Base-by-base conservation (phyloP, 2,113 vertebrate species). In the Sylvietta virens region DNA sequence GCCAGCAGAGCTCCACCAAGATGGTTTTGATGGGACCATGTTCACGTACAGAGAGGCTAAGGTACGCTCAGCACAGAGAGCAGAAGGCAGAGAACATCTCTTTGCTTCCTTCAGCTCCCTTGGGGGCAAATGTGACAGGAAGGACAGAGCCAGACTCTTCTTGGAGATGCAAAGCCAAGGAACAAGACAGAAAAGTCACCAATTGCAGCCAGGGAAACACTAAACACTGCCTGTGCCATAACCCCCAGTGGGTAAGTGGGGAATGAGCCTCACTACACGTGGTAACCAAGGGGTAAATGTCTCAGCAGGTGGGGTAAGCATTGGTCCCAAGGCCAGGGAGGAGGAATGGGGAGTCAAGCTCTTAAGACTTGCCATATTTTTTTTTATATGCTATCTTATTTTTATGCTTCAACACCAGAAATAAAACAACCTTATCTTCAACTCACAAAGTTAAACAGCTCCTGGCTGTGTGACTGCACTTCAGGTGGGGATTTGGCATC, bases 1-100 rank as follows among this genome's bases (percentile, higher is more conserved):
- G 65, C 39, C 45, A 77, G n/a, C 44, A 80, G 71, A 67, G 37
- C 11, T 86, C 57, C 23, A 30, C 19, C 53, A 48, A n/a, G 50
- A 40, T 26, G 24, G 6, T 35, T 86, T 23, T 28, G 11, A 7
- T 7, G 64, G 54, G 37, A 9, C 39, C 3, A 1, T 15, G 16
- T n/a, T 20, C 15, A 53, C 0, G 0, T 57, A 40, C 1, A 3
- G 28, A 70, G 37, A 5, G 15, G 9, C 30, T 64, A 45, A 64
- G 44, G 5, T 39, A 86, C 47, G 24, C 51, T 72, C 57, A 67
- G 57, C 37, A 72, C 1, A 8, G 23, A 51, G 5, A 40, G 35
- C 33, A 81, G 39, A 71, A 79, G 35, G 33, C 71, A 39, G n/a
- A 83, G 20, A 69, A 10, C 30, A 48, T 42, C 42, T 70, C 10